phyloP scores from a whole-genome alignment of 2,113 vertebrate genomes.

The Collichthys lucidus region DNA sequence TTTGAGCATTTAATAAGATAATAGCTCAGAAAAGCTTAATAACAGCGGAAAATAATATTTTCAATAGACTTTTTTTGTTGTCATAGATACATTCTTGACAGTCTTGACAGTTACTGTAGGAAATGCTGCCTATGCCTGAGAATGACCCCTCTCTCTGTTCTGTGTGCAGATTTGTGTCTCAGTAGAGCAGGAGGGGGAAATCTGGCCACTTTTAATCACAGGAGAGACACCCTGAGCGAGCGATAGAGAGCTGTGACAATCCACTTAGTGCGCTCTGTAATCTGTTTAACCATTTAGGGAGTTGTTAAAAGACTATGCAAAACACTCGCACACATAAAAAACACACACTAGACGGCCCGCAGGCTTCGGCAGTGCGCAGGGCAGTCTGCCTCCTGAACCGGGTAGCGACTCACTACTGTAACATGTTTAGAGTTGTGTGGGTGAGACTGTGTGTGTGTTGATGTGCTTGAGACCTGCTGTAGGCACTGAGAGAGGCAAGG shows the following conservation, averaged over 20 bases:
- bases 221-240: conserved; percentile 90
- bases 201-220: conserved; percentile 91
- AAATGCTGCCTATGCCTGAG: conserved; percentile 9
- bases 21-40: not conserved
- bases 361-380: conserved; percentile 48
- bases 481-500: conserved; percentile 77
- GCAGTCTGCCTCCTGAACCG: conserved; percentile 50
- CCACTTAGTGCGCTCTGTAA: conserved; percentile 99
- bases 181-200: conserved; percentile 77
- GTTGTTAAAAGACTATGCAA: conserved; percentile 90
- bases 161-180: conserved; percentile 22
- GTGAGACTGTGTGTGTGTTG: conserved; percentile 51
- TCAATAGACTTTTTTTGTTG: not conserved
- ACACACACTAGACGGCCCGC: conserved; percentile 33
- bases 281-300: conserved; percentile 97
- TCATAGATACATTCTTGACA: not conserved
- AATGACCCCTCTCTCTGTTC: conserved; percentile 47
- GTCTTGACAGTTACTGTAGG: conserved; percentile 7
- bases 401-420: conserved; percentile 45
- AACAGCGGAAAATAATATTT: not conserved
- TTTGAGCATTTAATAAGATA: too few species aligned
- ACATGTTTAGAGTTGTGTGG: conserved; percentile 61
- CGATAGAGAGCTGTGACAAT: conserved; percentile 98
- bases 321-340: conserved; percentile 76
- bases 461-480: conserved; percentile 75